A percentile compares a stretch with the other conserved stretches of the same genome.
These are phyloP conservation scores for Philypnodon macrostomus DNA, from an alignment of 2,797 vertebrate genomes.

Conservation along the genomic window DNA sequence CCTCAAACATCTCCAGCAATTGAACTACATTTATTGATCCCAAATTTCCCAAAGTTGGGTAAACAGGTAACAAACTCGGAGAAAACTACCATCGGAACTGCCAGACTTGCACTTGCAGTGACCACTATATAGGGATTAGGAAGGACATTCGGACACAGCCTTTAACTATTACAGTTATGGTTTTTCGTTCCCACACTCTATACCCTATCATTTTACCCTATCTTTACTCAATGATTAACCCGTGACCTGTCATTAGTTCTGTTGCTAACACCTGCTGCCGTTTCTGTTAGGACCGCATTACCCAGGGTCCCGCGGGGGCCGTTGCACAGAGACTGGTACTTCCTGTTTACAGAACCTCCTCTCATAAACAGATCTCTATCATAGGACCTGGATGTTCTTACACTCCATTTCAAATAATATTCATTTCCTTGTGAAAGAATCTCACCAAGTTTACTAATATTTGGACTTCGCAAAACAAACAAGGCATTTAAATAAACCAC, in stretches of 20 bases:
- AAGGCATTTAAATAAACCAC: no score
- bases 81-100: no score
- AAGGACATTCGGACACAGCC: no score
- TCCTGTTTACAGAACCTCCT: background rate
- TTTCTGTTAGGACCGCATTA: background rate
- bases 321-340: background rate
- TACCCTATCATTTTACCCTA: background rate
- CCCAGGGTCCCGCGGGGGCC: constrained; percentile 4
- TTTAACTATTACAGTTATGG: no score
- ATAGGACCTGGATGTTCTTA: background rate
- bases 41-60: no score
- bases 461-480: no score
- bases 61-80: no score
- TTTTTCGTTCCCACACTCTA: background rate
- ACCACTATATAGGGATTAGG: no score
- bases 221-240: background rate
- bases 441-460: no score
- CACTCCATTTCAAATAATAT: background rate
- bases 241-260: background rate
- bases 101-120: no score
- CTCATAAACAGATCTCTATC: background rate
- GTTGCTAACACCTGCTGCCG: constrained; percentile 4
- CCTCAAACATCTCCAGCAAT: no score
- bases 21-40: no score
- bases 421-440: constrained; percentile 7